Conservation (phyloP, 2,888 invertebrate species). For the Linnaemya tessellans region DNA sequence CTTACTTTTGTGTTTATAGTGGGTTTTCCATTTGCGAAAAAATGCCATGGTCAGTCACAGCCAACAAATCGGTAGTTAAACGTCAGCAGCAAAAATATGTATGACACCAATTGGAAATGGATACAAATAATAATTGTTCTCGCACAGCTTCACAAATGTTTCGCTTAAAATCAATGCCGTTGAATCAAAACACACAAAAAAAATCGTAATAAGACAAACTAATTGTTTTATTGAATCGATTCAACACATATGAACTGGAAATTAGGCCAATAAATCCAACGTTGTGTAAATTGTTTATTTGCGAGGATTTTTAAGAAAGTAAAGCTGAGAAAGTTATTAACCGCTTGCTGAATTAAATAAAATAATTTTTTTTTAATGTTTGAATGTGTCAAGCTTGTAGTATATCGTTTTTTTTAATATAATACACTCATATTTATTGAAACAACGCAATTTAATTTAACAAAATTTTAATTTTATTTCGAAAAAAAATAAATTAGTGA, state of each 20-base stretch:
- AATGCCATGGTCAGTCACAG: constrained; percentile 75
- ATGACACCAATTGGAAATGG: constrained; percentile 43
- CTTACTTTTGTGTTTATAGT: constrained; percentile 79
- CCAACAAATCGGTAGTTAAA: not conserved
- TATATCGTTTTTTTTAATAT: constrained; percentile 29
- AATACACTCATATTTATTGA: not conserved
- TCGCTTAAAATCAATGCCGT: constrained; percentile 40
- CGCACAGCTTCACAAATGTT: constrained; percentile 41
- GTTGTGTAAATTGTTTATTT: constrained; percentile 10
- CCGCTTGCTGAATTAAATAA: constrained; percentile 28
- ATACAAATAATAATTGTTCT: constrained; percentile 51
- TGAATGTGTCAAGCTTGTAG: constrained; percentile 15
- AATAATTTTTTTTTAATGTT: constrained; percentile 2
- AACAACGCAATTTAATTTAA: constrained; percentile 72
- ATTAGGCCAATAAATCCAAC: not conserved
- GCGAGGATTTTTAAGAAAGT: not conserved
- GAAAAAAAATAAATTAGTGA: constrained; percentile 14
- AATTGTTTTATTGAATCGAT: constrained; percentile 32
- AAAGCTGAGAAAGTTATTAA: not conserved
- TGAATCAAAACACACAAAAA: constrained; percentile 28
- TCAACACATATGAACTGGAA: not conserved
- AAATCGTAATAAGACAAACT: constrained; percentile 12
- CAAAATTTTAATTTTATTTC: not conserved
- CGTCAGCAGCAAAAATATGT: constrained; percentile 41
- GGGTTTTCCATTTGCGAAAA: constrained; percentile 78